Evolutionary conservation across 2,797 vertebrate genomes (phyloP).

Genomic region (Dallia pectoralis): DNA sequence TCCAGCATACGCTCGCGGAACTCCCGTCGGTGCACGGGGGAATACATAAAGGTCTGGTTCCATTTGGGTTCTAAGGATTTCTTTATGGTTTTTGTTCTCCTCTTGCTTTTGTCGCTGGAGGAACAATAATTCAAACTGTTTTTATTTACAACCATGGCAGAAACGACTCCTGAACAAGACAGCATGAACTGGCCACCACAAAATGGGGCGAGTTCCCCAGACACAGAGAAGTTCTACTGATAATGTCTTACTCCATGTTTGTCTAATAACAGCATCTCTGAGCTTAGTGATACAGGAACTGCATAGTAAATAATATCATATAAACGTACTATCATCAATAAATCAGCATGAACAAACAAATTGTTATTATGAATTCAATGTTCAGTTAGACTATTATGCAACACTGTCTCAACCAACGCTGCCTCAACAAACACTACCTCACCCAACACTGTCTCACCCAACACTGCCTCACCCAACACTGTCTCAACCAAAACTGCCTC

Average conservation of each 20-base stretch:
- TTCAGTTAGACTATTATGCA: neutral
- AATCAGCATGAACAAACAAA: neutral
- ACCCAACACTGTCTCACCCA: no score
- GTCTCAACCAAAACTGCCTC: no score
- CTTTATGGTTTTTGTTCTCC: slow-evolving; percentile 99
- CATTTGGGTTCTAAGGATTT: slow-evolving; percentile 99
- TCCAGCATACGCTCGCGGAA: slow-evolving; percentile 99
- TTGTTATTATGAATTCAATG: neutral
- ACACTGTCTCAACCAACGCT: neutral
- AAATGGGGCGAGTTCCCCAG: neutral
- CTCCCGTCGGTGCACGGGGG: slow-evolving; percentile 97
- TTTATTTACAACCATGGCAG: slow-evolving; percentile 78
- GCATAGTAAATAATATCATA: neutral
- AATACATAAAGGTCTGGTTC: slow-evolving; percentile 99
- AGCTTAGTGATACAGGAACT: neutral
- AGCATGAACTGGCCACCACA: slow-evolving; percentile 40
- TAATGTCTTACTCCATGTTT: no score
- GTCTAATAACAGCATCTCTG: neutral
- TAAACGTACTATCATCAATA: neutral
- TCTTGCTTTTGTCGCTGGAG: slow-evolving; percentile 98
- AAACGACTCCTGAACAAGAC: slow-evolving; percentile 56
- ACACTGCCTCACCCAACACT: no score
- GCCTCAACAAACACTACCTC: no score
- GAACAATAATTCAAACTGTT: slow-evolving; percentile 83
- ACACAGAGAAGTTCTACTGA: no score